phyloP scores from a whole-genome alignment of 1,140 invertebrate species.

The Vollenhovia emeryi region DNA sequence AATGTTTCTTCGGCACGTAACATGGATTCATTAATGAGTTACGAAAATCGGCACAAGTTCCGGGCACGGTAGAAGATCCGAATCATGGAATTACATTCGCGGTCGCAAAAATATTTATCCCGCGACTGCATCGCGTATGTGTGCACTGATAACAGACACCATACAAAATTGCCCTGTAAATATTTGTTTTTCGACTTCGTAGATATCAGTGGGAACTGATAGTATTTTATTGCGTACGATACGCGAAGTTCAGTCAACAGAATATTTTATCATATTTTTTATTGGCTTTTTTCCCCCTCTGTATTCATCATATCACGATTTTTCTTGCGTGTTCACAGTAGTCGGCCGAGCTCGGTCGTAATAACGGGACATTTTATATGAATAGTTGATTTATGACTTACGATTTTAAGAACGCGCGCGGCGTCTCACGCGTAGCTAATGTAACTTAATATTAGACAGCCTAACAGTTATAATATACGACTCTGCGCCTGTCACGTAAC shows the following conservation, averaged over 20 bases:
- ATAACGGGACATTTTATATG: neutral
- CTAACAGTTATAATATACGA: slow-evolving; percentile 9
- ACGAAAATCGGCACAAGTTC: neutral
- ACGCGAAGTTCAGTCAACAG: neutral
- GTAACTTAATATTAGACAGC: slow-evolving; percentile 13
- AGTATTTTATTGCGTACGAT: slow-evolving; percentile 15
- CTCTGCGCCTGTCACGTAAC: neutral
- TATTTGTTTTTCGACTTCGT: slow-evolving; percentile 51
- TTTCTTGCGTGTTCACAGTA: neutral
- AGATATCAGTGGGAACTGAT: slow-evolving; percentile 11
- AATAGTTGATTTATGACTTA: slow-evolving; percentile 24
- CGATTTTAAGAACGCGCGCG: neutral
- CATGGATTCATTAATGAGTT: neutral
- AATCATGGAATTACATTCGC: slow-evolving; percentile 19
- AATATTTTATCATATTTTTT: slow-evolving; percentile 36
- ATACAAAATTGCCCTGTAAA: slow-evolving; percentile 33
- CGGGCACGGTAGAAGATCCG: slow-evolving; percentile 18
- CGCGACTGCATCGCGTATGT: neutral
- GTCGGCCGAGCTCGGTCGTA: neutral
- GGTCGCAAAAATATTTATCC: slow-evolving; percentile 56
- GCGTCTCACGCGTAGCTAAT: neutral
- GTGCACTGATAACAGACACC: neutral
- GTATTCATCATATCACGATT: neutral
- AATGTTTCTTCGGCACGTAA: neutral
- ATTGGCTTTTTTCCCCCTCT: neutral